Evolutionary conservation across 92 coral and sea anemone genomes (phyloP).

Genomic region (Pocillopora meandrina): DNA sequence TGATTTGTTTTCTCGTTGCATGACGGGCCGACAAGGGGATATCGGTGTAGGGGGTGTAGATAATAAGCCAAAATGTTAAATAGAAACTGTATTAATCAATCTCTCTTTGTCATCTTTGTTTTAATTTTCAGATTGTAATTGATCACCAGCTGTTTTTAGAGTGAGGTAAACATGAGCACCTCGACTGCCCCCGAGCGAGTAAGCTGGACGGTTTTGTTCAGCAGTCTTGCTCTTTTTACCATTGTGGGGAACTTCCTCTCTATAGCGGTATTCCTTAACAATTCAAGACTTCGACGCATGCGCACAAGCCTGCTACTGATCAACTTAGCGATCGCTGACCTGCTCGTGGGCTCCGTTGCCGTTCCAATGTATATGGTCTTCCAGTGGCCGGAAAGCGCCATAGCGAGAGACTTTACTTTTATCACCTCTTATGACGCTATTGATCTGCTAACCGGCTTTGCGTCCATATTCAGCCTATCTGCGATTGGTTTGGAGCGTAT

Average conservation of each 20-base stretch:
- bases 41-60: too few relatives aligned
- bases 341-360: constrained; percentile 65
- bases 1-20: too few relatives aligned
- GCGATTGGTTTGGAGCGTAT: constrained; percentile 32
- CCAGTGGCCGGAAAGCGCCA: constrained; percentile 34
- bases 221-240: constrained; percentile 43
- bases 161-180: constrained; percentile 8
- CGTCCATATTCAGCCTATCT: constrained; percentile 37
- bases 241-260: constrained; percentile 52
- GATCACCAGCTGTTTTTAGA: background rate
- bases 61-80: too few relatives aligned
- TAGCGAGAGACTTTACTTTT: background rate
- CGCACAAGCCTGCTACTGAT: constrained; percentile 61
- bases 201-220: constrained; percentile 51
- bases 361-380: constrained; percentile 60
- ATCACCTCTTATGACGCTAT: background rate
- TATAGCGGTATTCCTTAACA: constrained; percentile 44
- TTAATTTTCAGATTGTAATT: background rate
- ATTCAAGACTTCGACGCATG: constrained; percentile 58
- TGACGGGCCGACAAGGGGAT: too few relatives aligned
- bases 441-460: constrained; percentile 40
- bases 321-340: constrained; percentile 67
- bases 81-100: background rate
- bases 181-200: constrained; percentile 21
- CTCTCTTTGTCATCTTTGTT: background rate